Base-by-base conservation (phyloP, 2,113 vertebrate genomes). In the Brienomyrus brachyistius region DNA sequence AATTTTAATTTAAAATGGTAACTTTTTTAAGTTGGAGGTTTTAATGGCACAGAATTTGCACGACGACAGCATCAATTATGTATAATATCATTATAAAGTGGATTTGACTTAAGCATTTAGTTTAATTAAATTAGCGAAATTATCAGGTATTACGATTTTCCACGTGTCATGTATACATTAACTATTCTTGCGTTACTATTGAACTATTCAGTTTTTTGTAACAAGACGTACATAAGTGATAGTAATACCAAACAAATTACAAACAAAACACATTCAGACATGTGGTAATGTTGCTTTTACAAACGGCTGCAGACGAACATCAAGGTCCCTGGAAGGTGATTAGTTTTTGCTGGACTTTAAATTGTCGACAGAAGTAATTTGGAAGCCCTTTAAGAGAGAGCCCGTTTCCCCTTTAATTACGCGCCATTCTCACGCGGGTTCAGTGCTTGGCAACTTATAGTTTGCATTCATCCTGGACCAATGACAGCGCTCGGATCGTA, bases 361-460 rank as follows among this genome's bases (percentile, higher is more conserved):
- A 54, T 56, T 48, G 48, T 54, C 51, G 50, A 87, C n/a, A 56
- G n/a, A 54, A 35, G 19, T 31, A 13, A 48, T 47, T 84, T 47
- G 23, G 43, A 45, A 47, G 7, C 43, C 85, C 50, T 54, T 87
- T 87, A 87, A 87, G 23, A 6, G 19, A 17, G 31, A 19, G 5
- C 23, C 40, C 45, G 82, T 27, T 47, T 77, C 51, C 50, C 88
- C 48, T 90, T 88, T 90, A 88, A 86, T 84, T 90, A 23, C 91
- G 88, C 95, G 95, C 94, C 92, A 94, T 87, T 90, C 48, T 89
- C 47, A 62, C 94, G 95, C 92, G 92, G 89, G 86, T 90, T 91
- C 84, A 23, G 88, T 47, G 84, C 94, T 86, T 94, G 91, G 94
- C 91, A 94, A 96, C 95, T 87, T 45, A 31, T 35, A 31, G 87